Base-by-base conservation (phyloP, 2,113 vertebrate species). In the Neogobius melanostomus region DNA sequence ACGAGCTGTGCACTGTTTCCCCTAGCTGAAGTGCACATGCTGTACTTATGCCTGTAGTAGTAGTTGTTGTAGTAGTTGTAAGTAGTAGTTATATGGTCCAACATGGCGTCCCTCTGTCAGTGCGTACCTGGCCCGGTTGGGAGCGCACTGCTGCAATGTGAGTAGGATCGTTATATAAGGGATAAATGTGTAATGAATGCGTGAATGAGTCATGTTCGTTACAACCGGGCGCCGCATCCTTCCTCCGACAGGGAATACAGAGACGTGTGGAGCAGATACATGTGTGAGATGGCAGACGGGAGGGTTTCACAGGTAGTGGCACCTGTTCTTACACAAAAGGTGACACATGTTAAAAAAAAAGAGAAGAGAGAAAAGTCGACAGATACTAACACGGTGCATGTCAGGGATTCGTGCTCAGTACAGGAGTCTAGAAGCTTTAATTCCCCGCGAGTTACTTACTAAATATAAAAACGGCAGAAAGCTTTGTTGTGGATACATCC, bases 1-100 rank as follows among this genome's bases (percentile, higher is more conserved):
- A 83, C 88, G 82, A 82, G 79, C 86, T 89, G 72, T 62, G 86
- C 85, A 86, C 68, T 85, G 74, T 91, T 91, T 89, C 79, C 83
- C 82, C 72, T 62, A 67, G 74, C 77, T 81, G 75, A 79, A 36
- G 36, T 60, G 36, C 42, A 54, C 60, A 67, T 66, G 72, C 86
- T 76, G 53, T 56, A 28, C 17, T 89, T 88, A 5, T 84, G 5
- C 7, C 21, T 59, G 56, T 59, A 42, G 11, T 53, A 53, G 46
- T n/a, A 53, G n/a, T 53, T 21, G 21, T 21, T 12, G 49, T 12
- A 12, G 5, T 50, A 28, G 28, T 36, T 36, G 28, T 4, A 28
- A 28, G 28, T 21, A 56, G 53, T 56, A 56, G 9, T 56, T 84
- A 73, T 68, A 53, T 56, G 77, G 6, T 56, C 53, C 72, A 82